Base-by-base conservation (phyloP, 2,797 vertebrate genomes). In the Trachops cirrhosus region DNA sequence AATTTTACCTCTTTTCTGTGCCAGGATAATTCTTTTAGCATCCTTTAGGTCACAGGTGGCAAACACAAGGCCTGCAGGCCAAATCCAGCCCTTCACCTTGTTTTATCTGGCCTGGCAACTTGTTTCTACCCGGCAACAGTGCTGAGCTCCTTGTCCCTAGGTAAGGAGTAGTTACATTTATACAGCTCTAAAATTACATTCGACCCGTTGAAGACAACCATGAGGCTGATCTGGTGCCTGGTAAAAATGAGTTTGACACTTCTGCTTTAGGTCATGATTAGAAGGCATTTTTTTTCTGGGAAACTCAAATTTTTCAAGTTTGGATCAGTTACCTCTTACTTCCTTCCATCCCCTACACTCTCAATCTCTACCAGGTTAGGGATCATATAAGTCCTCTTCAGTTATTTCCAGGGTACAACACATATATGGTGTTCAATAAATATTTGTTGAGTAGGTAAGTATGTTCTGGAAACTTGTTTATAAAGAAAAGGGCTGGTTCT, bases 1-100 rank as follows among this genome's bases (percentile, higher is more conserved):
- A 85, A 85, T 80, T 71, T 95, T 37, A 37, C 48, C 88, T 89
- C 54, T 93, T 86, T 78, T 77, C 80, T 89, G 39, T 89, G 78
- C 73, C 67, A 70, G 62, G 24, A 84, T n/a, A 82, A 59, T 37
- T 71, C 67, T 85, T 34, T 83, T 22, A 86, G 12, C 29, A 54
- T 67, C 41, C 29, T 83, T 41, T 41, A 39, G 6, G 26, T 87
- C 39, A 29, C 57, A 59, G 57, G 57, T 59, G 57, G 57, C 57
- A 59, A 59, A 59, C 24, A 12, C 24, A 59, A 9, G 10, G 57
- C 24, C 57, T 12, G 9, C 9, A 12, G 57, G 57, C 57, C 3
- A 4, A 59, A 59, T 59, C 10, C 9, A 9, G 57, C 57, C 24
- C 24, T 59, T 10, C 24, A 29, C 57, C 57, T 59, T 59, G 24